These are phyloP conservation scores for Gephyroberyx darwinii DNA, from an alignment of 2,797 vertebrate genomes.

Conservation along the genomic window DNA sequence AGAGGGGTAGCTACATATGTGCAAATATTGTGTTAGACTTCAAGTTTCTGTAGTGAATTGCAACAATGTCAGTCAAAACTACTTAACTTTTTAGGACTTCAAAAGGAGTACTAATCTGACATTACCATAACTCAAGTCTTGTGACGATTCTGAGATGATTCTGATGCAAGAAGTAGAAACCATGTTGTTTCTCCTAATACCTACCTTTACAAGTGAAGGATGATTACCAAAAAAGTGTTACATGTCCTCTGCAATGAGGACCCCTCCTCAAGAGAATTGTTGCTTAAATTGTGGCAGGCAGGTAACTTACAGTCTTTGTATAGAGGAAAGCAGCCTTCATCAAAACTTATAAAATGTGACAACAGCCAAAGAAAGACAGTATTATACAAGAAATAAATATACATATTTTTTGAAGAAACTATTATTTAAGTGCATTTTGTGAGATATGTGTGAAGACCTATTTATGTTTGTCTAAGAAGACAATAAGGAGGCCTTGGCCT, in stretches of 20 bases:
- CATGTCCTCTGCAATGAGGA: conserved; percentile 29
- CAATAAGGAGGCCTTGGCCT: conserved; percentile 8
- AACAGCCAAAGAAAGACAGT: conserved; percentile 21
- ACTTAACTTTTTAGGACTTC: conserved; percentile 5
- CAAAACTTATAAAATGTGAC: conserved; percentile 2
- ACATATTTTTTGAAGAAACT: conserved; percentile 6
- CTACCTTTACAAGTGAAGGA: neutral
- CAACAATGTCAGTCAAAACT: neutral
- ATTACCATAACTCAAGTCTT: neutral
- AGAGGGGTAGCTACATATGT: conserved; percentile 15
- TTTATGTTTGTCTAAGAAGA: conserved; percentile 9
- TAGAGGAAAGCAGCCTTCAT: neutral
- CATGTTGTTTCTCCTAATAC: conserved; percentile 1
- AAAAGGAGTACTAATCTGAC: conserved; percentile 4
- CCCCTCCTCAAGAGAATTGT: conserved; percentile 1
- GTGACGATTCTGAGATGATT: conserved; percentile 23
- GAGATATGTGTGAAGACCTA: conserved; percentile 13
- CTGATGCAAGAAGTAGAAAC: conserved; percentile 13
- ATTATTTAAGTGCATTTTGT: conserved; percentile 20
- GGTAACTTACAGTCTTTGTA: neutral
- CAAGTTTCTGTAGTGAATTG: conserved; percentile 3
- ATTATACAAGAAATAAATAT: neutral
- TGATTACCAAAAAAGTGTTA: too few species aligned
- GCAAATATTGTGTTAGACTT: conserved; percentile 20
- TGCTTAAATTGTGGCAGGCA: neutral